Conservation (phyloP, 2,113 vertebrate genomes). For the Micromys minutus region DNA sequence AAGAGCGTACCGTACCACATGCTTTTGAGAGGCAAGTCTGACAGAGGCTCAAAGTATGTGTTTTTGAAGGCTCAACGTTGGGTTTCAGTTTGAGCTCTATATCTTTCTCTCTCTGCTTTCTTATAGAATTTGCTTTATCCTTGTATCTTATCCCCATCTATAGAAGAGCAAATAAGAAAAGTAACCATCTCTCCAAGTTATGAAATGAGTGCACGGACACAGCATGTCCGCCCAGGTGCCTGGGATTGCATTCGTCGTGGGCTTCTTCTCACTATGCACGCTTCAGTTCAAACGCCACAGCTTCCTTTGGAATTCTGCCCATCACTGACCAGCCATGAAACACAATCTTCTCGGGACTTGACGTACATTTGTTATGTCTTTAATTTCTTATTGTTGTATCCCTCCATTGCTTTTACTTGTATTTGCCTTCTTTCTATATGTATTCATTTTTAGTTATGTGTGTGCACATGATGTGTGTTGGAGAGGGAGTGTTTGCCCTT, state of each 20-base stretch:
- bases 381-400: neutral
- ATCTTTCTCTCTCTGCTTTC: neutral
- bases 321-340: neutral
- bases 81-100: neutral
- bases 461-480: neutral
- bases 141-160: neutral
- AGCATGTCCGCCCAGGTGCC: neutral
- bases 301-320: neutral
- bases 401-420: neutral
- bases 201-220: neutral
- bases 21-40: neutral
- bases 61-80: neutral
- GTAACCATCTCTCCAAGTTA: neutral
- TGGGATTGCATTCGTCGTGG: neutral
- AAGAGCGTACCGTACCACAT: no score
- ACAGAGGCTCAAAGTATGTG: fast-evolving
- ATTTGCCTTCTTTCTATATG: neutral
- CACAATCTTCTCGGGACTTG: neutral
- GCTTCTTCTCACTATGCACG: neutral
- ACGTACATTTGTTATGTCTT: neutral
- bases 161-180: neutral
- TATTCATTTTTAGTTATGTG: neutral
- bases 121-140: neutral
- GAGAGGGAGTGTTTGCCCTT: neutral
- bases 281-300: neutral